Base-by-base conservation (phyloP, 2,113 vertebrate species). In the Casuarius casuarius region DNA sequence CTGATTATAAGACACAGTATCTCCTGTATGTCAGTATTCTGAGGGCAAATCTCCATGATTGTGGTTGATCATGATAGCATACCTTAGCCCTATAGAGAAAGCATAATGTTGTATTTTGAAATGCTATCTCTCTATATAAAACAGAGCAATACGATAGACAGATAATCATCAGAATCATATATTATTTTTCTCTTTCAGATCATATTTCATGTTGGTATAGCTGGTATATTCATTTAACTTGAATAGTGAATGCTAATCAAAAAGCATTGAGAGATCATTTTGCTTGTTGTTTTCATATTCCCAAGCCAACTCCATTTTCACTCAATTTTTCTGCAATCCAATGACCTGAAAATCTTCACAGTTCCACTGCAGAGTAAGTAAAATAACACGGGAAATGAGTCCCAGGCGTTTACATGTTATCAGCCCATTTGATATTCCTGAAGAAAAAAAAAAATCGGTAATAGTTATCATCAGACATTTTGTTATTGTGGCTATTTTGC, bases 151-250 rank as follows among this genome's bases (percentile, higher is more conserved):
- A 48, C 31, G 7, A 17, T 25, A 26, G 20, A 21, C 33, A 77
- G 5, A 19, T 49, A 52, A 40, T 38, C 7, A 44, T 48, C 29
- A 66, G 40, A 74, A 10, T 66, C 20, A 54, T 51, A 5, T 18
- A 44, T 17, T 65, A 59, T 82, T 61, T 81, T 97, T 79, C 10
- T 67, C 19, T 86, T 88, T 90, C 12, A 70, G 17, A 33, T 25
- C 10, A 11, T 40, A 38, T 76, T 75, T 79, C 31, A 65, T 77
- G 63, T 14, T 28, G 5, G 54, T 46, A 26, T 5, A 29, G 49
- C 33, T 54, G 16, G 49, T 35, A 29, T 7, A 28, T 35, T 72
- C 23, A 70, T 23, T 71, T 71, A 25, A 38, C 49, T 18, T 40
- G 49, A 72, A 73, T 26, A 73, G 25, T 38, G n/a, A 54, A 54